Base-by-base conservation (phyloP, 2,888 invertebrate species). In the Lymantria monacha region DNA sequence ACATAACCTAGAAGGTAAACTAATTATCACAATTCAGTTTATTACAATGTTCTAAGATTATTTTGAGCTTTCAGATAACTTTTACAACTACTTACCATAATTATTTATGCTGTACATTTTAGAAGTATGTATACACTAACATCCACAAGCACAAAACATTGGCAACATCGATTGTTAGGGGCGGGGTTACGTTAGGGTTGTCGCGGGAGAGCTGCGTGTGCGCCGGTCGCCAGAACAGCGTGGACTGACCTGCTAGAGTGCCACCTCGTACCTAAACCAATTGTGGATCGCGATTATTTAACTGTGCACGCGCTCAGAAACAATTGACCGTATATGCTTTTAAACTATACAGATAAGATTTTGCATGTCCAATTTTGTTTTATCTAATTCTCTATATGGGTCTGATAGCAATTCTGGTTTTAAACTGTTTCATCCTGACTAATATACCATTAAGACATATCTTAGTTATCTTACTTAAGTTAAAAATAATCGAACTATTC, bases 261-360 rank as follows among this genome's bases (percentile, higher is more conserved):
- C 71, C 76, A 79, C 78, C 76, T 74, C 70, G 70, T 87, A 87
- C 85, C 83, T 87, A 85, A 74, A 76, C 83, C 89, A 90, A 91
- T 90, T 91, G 90, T 88, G 73, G 79, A 79, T 76, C 68, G 84
- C 83, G 82, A 87, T 87, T 87, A 89, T 88, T 88, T 88, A 87
- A 89, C 88, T 81, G 80, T 83, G 85, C 90, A 88, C 87, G 87
- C 88, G 88, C 78, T 87, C 84, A 81, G 87, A 89, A 89, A 87
- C 88, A 90, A 89, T 88, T 87, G 86, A 79, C 76, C 74, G 79
- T 79, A 77, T 79, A 79, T 81, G 81, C 79, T 80, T 81, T 77
- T 76, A 71, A 77, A 74, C 76, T 78, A 71, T 70, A 74, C 72
- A 85, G 83, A 85, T 87, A 86, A 86, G 85, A 86, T 83, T 86